These are phyloP conservation scores for Bombyx mandarina DNA, from an alignment of 1,140 invertebrate genomes.

Conservation along the genomic window DNA sequence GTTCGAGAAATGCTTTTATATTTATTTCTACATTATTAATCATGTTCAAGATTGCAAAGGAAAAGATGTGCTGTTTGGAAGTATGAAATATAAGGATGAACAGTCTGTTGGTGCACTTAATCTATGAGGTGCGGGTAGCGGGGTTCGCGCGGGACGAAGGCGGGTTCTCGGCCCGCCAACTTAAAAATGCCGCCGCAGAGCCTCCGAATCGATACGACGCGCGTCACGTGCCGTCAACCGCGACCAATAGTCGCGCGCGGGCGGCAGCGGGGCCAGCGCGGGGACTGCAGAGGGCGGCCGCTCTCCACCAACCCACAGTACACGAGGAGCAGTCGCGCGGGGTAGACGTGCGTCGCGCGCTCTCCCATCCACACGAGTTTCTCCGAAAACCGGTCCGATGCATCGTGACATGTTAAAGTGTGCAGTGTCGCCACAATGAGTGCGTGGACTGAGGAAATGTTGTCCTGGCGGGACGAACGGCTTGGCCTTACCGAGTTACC, in stretches of 20 bases:
- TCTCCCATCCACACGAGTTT: constrained; percentile 35
- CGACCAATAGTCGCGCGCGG: constrained; percentile 60
- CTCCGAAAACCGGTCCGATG: constrained; percentile 52
- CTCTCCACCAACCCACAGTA: constrained; percentile 37
- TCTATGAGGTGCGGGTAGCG: constrained; percentile 36
- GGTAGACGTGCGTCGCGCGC: constrained; percentile 54
- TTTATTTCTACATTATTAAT: too few relatives aligned
- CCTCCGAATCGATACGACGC: constrained; percentile 81
- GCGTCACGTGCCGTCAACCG: constrained; percentile 74
- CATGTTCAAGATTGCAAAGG: too few relatives aligned
- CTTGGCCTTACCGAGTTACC: constrained; percentile 61
- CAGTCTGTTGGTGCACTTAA: constrained; percentile 18
- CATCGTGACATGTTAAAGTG: constrained; percentile 59
- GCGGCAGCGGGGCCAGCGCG: constrained; percentile 21
- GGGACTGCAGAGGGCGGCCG: constrained; percentile 25
- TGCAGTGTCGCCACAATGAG: constrained; percentile 59
- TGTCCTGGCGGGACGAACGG: constrained; percentile 56
- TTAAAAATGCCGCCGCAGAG: constrained; percentile 84
- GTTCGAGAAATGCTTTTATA: too few relatives aligned
- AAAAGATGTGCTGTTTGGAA: too few relatives aligned
- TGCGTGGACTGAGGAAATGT: constrained; percentile 63
- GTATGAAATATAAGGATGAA: constrained; percentile 2
- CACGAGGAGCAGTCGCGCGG: constrained; percentile 44
- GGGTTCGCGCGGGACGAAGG: constrained; percentile 52
- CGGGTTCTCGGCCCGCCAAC: constrained; percentile 70